Evolutionary conservation across 2,888 invertebrate species (phyloP).

Genomic region (Caenorhabditis panamensis): DNA sequence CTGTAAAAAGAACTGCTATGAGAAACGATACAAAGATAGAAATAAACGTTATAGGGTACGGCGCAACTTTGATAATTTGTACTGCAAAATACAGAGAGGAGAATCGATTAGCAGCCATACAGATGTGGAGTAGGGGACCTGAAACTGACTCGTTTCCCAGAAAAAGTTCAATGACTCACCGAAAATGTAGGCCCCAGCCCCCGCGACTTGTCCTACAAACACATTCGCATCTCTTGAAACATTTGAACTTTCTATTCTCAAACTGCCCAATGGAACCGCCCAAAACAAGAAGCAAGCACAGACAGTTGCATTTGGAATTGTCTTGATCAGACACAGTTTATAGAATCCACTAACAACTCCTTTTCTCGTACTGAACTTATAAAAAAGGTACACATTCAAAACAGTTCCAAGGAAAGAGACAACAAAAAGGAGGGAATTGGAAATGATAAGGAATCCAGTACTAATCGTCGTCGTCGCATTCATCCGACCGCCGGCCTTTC

Average conservation of each 20-base stretch:
- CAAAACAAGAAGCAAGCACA: constrained; percentile 43
- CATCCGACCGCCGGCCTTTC: background rate
- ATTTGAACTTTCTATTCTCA: constrained; percentile 16
- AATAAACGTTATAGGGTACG: constrained; percentile 24
- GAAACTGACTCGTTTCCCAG: too few species aligned
- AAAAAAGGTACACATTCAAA: constrained; percentile 36
- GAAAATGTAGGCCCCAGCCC: constrained; percentile 42
- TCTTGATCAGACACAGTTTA: constrained; percentile 45
- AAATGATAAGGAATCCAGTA: constrained; percentile 20
- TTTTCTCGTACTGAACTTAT: constrained; percentile 38
- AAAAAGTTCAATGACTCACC: constrained; percentile 8
- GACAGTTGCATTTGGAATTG: constrained; percentile 42
- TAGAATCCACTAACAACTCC: constrained; percentile 48
- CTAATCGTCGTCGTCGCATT: constrained; percentile 8
- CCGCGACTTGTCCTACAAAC: constrained; percentile 41
- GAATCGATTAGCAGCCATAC: constrained; percentile 45
- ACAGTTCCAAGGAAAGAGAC: constrained; percentile 30
- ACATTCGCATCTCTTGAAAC: constrained; percentile 37
- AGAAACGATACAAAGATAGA: constrained; percentile 10
- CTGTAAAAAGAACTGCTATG: constrained; percentile 37
- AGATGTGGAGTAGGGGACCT: constrained; percentile 39
- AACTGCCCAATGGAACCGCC: constrained; percentile 50
- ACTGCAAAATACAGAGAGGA: constrained; percentile 41
- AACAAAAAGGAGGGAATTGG: constrained; percentile 19
- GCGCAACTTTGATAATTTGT: constrained; percentile 22